Evolutionary conservation across 2,797 vertebrate species (phyloP), one percentile per base, ranked within the genome.

Genomic region (Pangasius djambal): DNA sequence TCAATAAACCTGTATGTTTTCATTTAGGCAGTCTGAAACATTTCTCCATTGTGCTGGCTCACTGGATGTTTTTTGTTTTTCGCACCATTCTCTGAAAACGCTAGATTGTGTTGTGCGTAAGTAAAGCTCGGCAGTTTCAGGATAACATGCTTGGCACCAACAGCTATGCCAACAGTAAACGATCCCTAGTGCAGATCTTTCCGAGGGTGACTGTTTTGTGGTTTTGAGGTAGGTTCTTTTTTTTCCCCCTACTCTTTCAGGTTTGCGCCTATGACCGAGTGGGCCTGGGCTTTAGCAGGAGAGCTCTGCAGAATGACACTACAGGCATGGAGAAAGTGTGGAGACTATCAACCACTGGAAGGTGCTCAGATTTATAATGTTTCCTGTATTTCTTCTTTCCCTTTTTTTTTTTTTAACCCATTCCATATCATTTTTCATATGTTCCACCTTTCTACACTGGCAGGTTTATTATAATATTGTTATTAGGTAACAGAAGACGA

Each of bases 191-290:
- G 2, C 13, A 34, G n/a, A 55, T 81, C 77, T 20, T 55, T 57
- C n/a, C 50, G 34, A 34, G 15, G 22, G n/a, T 55, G 16, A 34
- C 78, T 34, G 15, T 9, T 31, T 48, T 65, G 37, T 44, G 20
- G 72, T 77, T 77, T 50, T 77, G 44, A 63, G 9, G 16, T 31
- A 34, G 18, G 4, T 5, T 16, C 20, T 10, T 20, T 8, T 40
- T 8, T 75, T 6, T 79, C 4, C 4, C 2, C 4, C 2, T 48
- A 18, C 48, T 82, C 63, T 77, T n/a, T 52, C 89, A 97, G 96
- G 96, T 97, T 57, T 97, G 96, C 55, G 92, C 94, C 72, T 97
- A 96, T 92, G 96, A 97, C 93, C 93, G 97, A 88, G 95, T 95
- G 87, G 96, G 96, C 74, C 92, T 97, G 82, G 97, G 97, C 78